Percentiles rank a stretch among this genome's conserved stretches.
Conservation (phyloP, 2,888 invertebrate species). For the Hesperia comma region DNA sequence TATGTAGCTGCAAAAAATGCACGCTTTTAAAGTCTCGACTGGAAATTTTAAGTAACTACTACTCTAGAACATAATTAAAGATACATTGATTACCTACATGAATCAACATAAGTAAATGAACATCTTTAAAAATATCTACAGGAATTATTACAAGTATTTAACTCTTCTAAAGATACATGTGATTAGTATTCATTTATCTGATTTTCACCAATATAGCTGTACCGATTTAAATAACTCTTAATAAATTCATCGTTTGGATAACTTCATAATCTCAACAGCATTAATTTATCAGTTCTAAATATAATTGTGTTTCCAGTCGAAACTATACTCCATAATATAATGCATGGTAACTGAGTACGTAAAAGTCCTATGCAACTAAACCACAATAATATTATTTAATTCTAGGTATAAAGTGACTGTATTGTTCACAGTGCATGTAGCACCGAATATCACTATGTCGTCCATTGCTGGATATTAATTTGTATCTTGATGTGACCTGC, state of each 20-base stretch:
- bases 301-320: constrained; percentile 56
- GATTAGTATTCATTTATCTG: too few species aligned
- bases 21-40: constrained; percentile 34
- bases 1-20: constrained; percentile 63
- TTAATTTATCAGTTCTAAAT: too few species aligned
- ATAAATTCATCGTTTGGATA: too few species aligned
- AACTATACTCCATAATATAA: constrained; percentile 40
- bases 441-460: constrained; percentile 74
- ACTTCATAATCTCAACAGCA: too few species aligned
- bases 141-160: too few species aligned
- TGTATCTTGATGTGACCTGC: constrained; percentile 55
- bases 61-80: too few species aligned
- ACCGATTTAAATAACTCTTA: too few species aligned
- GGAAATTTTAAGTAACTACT: constrained; percentile 13
- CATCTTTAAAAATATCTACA: too few species aligned
- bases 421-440: constrained; percentile 78
- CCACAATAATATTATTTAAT: constrained; percentile 34
- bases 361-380: constrained; percentile 37
- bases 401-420: constrained; percentile 52
- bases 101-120: too few species aligned
- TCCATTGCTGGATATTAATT: constrained; percentile 65
- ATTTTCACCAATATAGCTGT: too few species aligned
- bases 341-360: constrained; percentile 57
- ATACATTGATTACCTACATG: too few species aligned
- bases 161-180: too few species aligned